Percentiles rank a stretch among this genome's conserved stretches.
Conservation (phyloP, 1,140 invertebrate genomes). For the Saxidomus purpurata region DNA sequence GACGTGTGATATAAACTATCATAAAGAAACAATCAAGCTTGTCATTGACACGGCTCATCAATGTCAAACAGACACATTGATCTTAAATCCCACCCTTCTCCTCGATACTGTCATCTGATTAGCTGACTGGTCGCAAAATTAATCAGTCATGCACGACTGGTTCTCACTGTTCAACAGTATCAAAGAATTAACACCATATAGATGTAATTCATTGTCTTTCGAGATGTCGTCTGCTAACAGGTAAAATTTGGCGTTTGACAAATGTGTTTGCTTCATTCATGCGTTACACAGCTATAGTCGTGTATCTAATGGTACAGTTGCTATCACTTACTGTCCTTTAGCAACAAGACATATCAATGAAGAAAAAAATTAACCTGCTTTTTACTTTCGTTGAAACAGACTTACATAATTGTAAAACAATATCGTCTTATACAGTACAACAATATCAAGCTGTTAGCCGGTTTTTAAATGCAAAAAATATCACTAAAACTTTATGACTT, state of each 20-base stretch:
- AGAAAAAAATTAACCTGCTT: neutral
- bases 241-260: slow-evolving; percentile 50
- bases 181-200: slow-evolving; percentile 65
- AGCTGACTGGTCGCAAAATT: slow-evolving; percentile 60
- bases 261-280: slow-evolving; percentile 33
- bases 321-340: neutral
- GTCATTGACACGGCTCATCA: slow-evolving; percentile 61
- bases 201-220: slow-evolving; percentile 65
- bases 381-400: neutral
- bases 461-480: neutral
- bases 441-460: neutral
- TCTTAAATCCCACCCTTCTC: slow-evolving; percentile 68
- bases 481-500: neutral
- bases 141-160: slow-evolving; percentile 72
- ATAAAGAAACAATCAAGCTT: slow-evolving; percentile 66
- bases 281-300: neutral
- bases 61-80: slow-evolving; percentile 67
- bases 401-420: slow-evolving; percentile 10
- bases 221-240: slow-evolving; percentile 42
- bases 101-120: slow-evolving; percentile 62
- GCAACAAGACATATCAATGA: slow-evolving; percentile 13
- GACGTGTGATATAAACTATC: slow-evolving; percentile 53
- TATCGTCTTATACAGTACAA: neutral
- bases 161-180: slow-evolving; percentile 33
- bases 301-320: neutral